phyloP scores from a whole-genome alignment of 2,888 invertebrate species.

The Aleiodes testaceus region DNA sequence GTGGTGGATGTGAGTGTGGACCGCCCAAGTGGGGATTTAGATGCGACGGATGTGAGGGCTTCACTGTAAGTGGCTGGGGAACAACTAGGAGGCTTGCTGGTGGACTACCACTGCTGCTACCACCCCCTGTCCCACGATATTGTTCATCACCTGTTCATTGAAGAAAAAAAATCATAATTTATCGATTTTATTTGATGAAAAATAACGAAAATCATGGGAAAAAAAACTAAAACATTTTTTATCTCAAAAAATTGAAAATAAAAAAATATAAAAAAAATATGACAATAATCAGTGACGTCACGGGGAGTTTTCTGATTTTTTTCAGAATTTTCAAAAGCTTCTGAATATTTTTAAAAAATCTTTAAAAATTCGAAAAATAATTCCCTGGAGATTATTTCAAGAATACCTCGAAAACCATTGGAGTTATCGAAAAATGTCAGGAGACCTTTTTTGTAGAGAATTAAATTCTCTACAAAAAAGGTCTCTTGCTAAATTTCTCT shows the following conservation, averaged over 20 bases:
- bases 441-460: not conserved
- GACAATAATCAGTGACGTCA: no score
- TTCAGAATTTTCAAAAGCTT: not conserved
- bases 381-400: no score
- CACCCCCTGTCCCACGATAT: conserved; percentile 72
- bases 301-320: not conserved
- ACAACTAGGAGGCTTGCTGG: conserved; percentile 86
- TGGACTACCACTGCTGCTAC: conserved; percentile 75
- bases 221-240: not conserved
- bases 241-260: not conserved
- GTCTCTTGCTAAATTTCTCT: no score
- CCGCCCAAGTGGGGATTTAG: conserved; percentile 71
- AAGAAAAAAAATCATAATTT: not conserved
- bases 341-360: not conserved
- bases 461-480: no score
- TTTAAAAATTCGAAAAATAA: no score
- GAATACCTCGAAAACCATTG: not conserved
- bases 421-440: not conserved
- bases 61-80: conserved; percentile 81
- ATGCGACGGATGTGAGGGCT: conserved; percentile 71
- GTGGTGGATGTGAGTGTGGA: conserved; percentile 73
- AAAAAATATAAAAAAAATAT: no score
- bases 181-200: not conserved
- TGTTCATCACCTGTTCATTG: conserved; percentile 66
- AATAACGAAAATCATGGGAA: no score